Base-by-base conservation (phyloP, 2,888 invertebrate genomes). In the Drosophila eohydei region DNA sequence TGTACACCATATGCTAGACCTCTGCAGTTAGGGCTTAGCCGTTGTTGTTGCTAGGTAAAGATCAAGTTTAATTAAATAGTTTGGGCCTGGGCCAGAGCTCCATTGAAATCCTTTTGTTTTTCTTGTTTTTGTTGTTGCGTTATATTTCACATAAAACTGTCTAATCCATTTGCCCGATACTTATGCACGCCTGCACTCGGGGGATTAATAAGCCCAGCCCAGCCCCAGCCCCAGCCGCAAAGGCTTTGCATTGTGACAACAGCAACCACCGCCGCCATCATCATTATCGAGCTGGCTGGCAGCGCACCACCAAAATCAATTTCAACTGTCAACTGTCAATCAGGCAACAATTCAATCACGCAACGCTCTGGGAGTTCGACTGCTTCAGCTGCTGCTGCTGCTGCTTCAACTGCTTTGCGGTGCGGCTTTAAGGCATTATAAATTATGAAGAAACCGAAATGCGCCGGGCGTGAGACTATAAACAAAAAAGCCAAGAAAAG, bases 241-340 rank as follows among this genome's bases (percentile, higher is more conserved):
- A 3, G 50, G 7, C 21, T 36, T 36, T 21, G 52, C 34, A 26
- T 52, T 34, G 14, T 12, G 38, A 9, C 26, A 36, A 50, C 12
- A 50, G 66, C 87, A 83, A 78, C 69, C 81, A 80, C 71, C 54
- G 46, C 3, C 21, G 16, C 21, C 34, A 9, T 30, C 48, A 50
- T 50, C 48, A 50, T 50, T 50, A 50, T 50, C 32, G 32, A 32
- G 48, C 48, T 11, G 54, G 6, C 38, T n/a, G 51, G 40, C 32
- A 34, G 16, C 50, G 40, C 51, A 63, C 51, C 58, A 69, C 76
- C 71, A 80, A 88, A 90, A 89, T 91, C 91, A 91, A 89, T 91
- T 90, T 89, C 83, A 80, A 81, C 91, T 90, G 90, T 90, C 91
- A 90, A 89, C 90, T 83, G 91, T 91, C 90, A 91, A 91, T 91